Conservation (phyloP, 2,797 vertebrate species). For the Erpetoichthys calabaricus region DNA sequence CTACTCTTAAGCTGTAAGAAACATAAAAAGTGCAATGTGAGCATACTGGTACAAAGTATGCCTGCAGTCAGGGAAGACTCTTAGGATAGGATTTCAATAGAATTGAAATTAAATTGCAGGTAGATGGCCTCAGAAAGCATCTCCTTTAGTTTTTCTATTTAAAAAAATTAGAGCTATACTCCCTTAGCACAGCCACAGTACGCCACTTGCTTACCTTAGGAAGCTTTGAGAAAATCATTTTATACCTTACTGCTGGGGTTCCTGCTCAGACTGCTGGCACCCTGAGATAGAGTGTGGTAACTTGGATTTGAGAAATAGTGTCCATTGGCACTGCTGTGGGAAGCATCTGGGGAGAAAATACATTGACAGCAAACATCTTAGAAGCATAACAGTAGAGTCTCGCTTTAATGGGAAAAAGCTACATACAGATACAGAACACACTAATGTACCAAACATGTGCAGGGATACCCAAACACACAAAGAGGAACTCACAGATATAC, state of each 20-base stretch:
- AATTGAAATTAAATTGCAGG: too few species aligned
- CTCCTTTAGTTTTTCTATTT: too few species aligned
- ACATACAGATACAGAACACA: background rate
- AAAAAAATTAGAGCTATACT: too few species aligned
- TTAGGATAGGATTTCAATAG: too few species aligned
- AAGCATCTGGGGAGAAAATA: conserved; percentile 62
- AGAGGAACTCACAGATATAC: background rate
- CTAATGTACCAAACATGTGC: background rate
- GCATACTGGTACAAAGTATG: too few species aligned
- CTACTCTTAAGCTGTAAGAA: conserved; percentile 58
- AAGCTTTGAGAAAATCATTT: too few species aligned
- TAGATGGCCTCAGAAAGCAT: too few species aligned
- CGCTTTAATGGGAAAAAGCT: background rate
- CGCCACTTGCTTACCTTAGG: too few species aligned
- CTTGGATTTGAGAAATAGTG: conserved; percentile 88
- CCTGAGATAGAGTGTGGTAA: conserved; percentile 80
- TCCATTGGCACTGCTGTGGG: conserved; percentile 51
- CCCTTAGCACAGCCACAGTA: too few species aligned
- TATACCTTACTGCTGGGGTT: conserved; percentile 74
- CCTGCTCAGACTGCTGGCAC: conserved; percentile 75
- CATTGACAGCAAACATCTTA: conserved; percentile 35
- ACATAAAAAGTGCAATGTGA: conserved; percentile 11
- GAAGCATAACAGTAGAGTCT: background rate
- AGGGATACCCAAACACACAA: background rate
- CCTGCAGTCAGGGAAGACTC: too few species aligned